Evolutionary conservation across 2,797 vertebrate species (phyloP), one percentile per base, ranked within the genome.

Genomic region (Xenentodon cancila): DNA sequence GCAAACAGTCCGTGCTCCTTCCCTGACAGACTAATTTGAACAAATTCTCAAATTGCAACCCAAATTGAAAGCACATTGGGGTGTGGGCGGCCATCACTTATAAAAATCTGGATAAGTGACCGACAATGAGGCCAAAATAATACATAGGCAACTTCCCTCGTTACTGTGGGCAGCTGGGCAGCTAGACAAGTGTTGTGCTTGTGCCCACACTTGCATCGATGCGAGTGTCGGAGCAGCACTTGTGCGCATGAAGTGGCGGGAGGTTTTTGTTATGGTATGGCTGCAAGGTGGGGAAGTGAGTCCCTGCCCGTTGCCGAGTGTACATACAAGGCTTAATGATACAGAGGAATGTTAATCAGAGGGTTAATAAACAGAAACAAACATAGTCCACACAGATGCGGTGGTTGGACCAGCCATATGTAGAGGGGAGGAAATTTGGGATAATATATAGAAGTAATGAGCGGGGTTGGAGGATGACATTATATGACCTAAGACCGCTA

Each of bases 41-140:
- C 92, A 94, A 94, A 94, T 94, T 94, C 92, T 94, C 92, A 93
- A 93, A 94, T 94, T 94, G 93, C 91, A 59, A 79, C 79, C 85
- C 83, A 94, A 94, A 94, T 94, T 94, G 92, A 94, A 94, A 94
- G 91, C 93, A 94, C 88, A 93, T 93, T 94, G 90, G 84, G 75
- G 82, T 87, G 86, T 82, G 85, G 89, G 90, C 79, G 73, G 88
- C 87, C 88, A 92, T 92, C 90, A 74, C 89, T 85, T 91, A 88
- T 84, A 88, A 88, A 92, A 92, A 91, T 92, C 89, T 88, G 87
- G 84, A 87, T 91, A 92, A 91, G 85, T 92, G 91, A 93, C 91
- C 89, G 80, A 87, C 76, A 89, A 81, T 71, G 59, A 83, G 84
- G 86, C 80, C 75, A 85, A 84, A 91, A 88, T 89, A 90, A 86